Evolutionary conservation across 2,888 invertebrate species (phyloP).

Genomic region (Patella pellucida): DNA sequence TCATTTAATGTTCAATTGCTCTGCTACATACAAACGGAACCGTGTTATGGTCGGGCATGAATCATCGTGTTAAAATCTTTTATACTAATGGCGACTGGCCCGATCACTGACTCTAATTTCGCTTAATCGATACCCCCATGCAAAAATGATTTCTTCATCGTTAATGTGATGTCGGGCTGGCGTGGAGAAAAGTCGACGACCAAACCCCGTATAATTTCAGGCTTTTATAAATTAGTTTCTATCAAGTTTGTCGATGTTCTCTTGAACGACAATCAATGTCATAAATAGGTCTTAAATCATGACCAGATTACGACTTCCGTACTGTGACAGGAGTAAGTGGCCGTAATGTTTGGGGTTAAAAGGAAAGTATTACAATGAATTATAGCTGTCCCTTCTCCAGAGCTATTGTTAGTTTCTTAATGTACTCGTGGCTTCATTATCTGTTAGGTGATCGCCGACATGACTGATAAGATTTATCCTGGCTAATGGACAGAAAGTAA

Average conservation of each 20-base stretch:
- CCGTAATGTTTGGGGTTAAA: constrained; percentile 9
- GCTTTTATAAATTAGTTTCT: constrained; percentile 8
- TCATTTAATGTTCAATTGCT: constrained; percentile 10
- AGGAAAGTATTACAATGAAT: constrained; percentile 5
- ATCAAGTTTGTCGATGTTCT: constrained; percentile 5
- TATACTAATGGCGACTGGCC: no score
- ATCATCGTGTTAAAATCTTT: not conserved
- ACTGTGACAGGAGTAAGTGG: constrained; percentile 1
- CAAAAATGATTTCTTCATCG: no score
- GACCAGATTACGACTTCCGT: constrained; percentile 11
- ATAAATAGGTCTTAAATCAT: constrained; percentile 3
- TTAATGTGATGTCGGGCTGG: no score
- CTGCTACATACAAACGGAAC: not conserved
- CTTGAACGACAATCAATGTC: constrained; percentile 11
- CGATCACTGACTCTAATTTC: no score
- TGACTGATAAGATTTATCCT: no score
- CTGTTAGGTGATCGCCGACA: no score
- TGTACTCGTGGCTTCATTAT: not conserved
- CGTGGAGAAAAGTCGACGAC: not conserved
- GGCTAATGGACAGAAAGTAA: no score
- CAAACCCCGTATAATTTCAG: not conserved
- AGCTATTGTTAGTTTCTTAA: not conserved
- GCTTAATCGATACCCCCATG: no score
- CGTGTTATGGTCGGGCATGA: not conserved
- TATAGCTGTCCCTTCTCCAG: not conserved